Base-by-base conservation (phyloP, 2,888 invertebrate genomes). In the Julus scandinavius region DNA sequence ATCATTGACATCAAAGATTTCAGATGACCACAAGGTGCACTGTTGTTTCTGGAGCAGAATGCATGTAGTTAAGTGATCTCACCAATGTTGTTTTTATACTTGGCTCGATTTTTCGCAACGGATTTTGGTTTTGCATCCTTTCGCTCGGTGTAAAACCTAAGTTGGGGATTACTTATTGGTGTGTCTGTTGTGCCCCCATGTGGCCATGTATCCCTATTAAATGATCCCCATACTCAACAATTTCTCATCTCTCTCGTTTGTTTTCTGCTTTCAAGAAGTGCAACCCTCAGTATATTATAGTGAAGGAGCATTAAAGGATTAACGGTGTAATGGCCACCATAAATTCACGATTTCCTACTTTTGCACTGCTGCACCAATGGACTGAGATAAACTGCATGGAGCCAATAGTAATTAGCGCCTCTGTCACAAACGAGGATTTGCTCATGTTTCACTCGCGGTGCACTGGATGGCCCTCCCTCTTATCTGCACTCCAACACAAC, bases 241-340 rank as follows among this genome's bases (percentile, higher is more conserved):
- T 72, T 72, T 72, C 72, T 72, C 72, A 72, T 72, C 72, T 72
- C 72, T 72, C 72, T 72, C 72, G 72, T 72, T 72, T 72, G 72
- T 72, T 72, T 72, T 72, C 72, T 72, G 72, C 72, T 72, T 72
- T 72, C 72, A 72, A 72, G 72, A 72, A 72, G 72, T 72, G 72
- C 72, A 72, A 72, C 72, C 72, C 72, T 72, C 72, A 72, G 72
- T 72, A 87, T 87, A 87, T 45, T 50, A 50, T 54, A 87, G 87
- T 58, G 84, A 88, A 88, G 88, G 63, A 88, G 88, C 58, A 88
- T 88, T 88, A 88, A 88, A 88, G 88, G 88, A 88, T 88, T 88
- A 88, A 49, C 84, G 83, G 54, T 88, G 88, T 88, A 88, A 88
- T 88, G 88, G 88, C 88, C 63, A 84, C 72, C 88, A 88, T 88